Evolutionary conservation across 2,797 vertebrate species (phyloP).

Genomic region (Rhinichthys osculus): DNA sequence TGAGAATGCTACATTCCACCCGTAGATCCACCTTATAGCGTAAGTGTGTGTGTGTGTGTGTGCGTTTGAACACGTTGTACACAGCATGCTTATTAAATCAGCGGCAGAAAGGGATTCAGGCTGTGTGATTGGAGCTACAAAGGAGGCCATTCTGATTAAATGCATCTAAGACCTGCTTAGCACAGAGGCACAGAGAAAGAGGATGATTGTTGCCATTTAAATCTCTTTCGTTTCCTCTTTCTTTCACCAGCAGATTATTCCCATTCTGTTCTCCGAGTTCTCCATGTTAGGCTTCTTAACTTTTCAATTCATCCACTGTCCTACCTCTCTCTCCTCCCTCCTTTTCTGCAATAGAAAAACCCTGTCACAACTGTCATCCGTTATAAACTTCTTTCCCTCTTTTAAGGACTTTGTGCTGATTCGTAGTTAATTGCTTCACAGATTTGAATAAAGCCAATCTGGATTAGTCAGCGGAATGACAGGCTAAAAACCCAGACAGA

Average conservation of each 20-base stretch:
- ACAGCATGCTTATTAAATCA: conserved; percentile 74
- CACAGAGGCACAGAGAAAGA: conserved; percentile 69
- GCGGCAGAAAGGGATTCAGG: conserved; percentile 69
- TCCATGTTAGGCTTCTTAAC: conserved; percentile 76
- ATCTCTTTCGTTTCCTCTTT: conserved; percentile 65
- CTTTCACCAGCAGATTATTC: conserved; percentile 71
- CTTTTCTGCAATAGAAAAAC: conserved; percentile 61
- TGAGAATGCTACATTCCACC: conserved; percentile 1
- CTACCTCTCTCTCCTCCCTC: conserved; percentile 58
- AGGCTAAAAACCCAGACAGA: conserved; percentile 27
- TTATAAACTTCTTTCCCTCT: conserved; percentile 56
- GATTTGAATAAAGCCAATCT: conserved; percentile 63
- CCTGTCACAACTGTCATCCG: conserved; percentile 65
- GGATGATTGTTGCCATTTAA: conserved; percentile 74
- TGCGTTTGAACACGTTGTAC: conserved; percentile 55
- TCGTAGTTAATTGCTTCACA: conserved; percentile 72
- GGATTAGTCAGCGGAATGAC: conserved; percentile 57
- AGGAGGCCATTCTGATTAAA: conserved; percentile 77
- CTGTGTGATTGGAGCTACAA: conserved; percentile 73
- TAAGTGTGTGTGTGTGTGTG: conserved; percentile 44
- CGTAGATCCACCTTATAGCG: background rate
- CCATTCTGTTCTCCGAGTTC: conserved; percentile 66
- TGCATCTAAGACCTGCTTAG: conserved; percentile 76
- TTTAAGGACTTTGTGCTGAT: conserved; percentile 56
- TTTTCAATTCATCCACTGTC: conserved; percentile 72